phyloP scores from a whole-genome alignment of 2,888 invertebrate genomes.

The Halictus ligatus region DNA sequence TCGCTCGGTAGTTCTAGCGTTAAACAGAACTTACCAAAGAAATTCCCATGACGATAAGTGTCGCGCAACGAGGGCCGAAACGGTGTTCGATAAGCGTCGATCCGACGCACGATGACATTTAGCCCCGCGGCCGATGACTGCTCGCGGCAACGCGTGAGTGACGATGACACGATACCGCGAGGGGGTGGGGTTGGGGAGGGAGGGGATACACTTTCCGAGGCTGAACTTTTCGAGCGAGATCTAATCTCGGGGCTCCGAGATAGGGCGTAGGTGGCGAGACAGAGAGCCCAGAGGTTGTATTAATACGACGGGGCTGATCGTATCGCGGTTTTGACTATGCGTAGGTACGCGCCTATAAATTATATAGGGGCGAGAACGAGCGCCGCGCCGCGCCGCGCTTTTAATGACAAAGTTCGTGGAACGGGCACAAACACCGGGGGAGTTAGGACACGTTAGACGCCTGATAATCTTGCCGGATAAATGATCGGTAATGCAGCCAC shows the following conservation, averaged over 20 bases:
- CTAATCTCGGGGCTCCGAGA: slow-evolving; percentile 52
- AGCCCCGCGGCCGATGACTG: slow-evolving; percentile 18
- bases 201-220: slow-evolving; percentile 57
- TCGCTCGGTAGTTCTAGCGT: no score
- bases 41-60: no score
- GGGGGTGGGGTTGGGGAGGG: neutral
- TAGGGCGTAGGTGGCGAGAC: slow-evolving; percentile 66
- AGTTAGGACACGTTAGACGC: slow-evolving; percentile 29
- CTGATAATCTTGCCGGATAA: slow-evolving; percentile 28
- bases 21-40: no score
- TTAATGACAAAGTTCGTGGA: slow-evolving; percentile 57
- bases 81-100: slow-evolving; percentile 31
- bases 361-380: slow-evolving; percentile 56
- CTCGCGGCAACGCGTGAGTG: slow-evolving; percentile 47
- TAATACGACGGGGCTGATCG: slow-evolving; percentile 61
- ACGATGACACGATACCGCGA: slow-evolving; percentile 62
- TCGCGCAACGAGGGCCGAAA: neutral
- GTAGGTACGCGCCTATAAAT: slow-evolving; percentile 61
- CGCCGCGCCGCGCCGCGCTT: slow-evolving; percentile 22
- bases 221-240: slow-evolving; percentile 66
- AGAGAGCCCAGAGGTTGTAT: slow-evolving; percentile 50
- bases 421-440: slow-evolving; percentile 20
- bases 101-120: slow-evolving; percentile 52
- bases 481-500: slow-evolving; percentile 20
- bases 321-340: slow-evolving; percentile 65